Conservation (phyloP, 1,140 invertebrate species). For the Bombus haemorrhoidalis region DNA sequence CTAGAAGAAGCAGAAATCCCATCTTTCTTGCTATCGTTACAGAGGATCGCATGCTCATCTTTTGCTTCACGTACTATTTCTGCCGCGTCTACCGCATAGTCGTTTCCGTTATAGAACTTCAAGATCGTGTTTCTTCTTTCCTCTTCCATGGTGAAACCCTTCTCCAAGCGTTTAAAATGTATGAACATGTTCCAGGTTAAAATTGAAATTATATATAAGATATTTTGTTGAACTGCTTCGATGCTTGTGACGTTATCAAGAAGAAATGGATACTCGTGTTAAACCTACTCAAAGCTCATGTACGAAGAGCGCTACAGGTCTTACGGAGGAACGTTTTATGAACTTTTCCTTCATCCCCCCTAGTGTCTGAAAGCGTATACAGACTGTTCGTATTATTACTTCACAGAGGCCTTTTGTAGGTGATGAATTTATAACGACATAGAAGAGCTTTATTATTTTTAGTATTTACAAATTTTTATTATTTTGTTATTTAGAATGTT, state of each 20-base stretch:
- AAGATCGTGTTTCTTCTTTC: constrained; percentile 46
- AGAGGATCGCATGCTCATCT: constrained; percentile 19
- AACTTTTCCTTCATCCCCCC: not conserved
- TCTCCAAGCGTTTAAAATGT: not conserved
- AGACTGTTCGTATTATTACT: not conserved
- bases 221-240: not conserved
- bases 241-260: not conserved
- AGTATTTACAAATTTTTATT: not conserved
- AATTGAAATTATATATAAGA: constrained; percentile 7
- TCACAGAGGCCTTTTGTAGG: no score
- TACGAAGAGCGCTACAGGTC: not conserved
- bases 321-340: not conserved
- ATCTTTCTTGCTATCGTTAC: constrained; percentile 45
- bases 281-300: not conserved
- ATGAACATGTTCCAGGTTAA: not conserved
- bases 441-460: not conserved
- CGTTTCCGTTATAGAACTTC: constrained; percentile 1
- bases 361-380: not conserved
- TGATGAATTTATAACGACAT: no score
- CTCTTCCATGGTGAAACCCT: not conserved
- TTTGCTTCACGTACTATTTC: constrained; percentile 31
- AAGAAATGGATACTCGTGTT: not conserved
- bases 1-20: constrained; percentile 52
- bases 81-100: constrained; percentile 2
- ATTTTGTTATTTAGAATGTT: not conserved